Conservation (phyloP, 2,888 invertebrate species). For the Boloria selene region DNA sequence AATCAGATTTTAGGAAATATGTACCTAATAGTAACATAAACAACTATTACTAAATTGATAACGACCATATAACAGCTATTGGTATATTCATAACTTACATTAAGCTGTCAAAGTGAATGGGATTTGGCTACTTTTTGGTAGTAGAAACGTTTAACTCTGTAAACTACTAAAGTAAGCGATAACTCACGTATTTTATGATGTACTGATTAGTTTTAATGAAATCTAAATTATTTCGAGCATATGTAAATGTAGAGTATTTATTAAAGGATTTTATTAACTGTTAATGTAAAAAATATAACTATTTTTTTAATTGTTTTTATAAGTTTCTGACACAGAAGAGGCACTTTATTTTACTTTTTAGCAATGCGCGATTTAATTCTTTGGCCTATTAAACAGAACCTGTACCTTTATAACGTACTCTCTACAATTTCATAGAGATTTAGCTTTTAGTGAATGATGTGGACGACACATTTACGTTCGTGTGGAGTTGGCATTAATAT, state of each 20-base stretch:
- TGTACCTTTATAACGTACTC: not conserved
- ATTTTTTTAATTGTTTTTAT: too few species aligned
- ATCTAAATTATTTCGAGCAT: too few species aligned
- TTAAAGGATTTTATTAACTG: too few species aligned
- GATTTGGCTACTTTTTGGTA: not conserved
- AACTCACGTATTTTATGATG: too few species aligned
- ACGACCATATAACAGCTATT: conserved; percentile 10
- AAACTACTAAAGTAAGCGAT: not conserved
- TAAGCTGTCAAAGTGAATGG: conserved; percentile 15
- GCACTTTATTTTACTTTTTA: too few species aligned
- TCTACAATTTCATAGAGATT: conserved; percentile 1
- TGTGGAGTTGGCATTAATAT: not conserved
- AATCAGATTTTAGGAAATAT: conserved; percentile 13
- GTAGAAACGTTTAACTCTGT: conserved; percentile 2
- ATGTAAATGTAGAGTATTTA: too few species aligned
- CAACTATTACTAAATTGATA: conserved; percentile 12
- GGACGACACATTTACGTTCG: not conserved
- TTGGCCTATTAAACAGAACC: too few species aligned
- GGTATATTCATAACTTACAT: conserved; percentile 15
- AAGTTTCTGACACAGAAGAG: too few species aligned
- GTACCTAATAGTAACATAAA: not conserved
- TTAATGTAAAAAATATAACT: too few species aligned
- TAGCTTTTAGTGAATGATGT: not conserved
- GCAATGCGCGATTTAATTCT: too few species aligned
- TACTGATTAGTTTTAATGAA: too few species aligned